phyloP scores from a whole-genome alignment of 2,888 invertebrate genomes.

The Leucophenga maculata region DNA sequence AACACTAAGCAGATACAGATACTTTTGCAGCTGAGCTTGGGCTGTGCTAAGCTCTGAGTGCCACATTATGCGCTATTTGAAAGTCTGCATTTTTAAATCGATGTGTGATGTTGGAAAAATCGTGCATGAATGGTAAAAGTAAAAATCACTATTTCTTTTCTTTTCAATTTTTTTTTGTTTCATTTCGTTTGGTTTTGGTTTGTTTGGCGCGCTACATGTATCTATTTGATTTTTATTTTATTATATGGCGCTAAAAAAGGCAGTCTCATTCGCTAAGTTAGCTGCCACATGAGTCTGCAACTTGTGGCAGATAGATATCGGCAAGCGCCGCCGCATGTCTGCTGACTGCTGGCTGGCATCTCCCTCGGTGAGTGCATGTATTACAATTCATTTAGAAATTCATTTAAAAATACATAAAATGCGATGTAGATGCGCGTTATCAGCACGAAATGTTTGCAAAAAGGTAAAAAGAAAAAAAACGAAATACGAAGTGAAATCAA shows the following conservation, averaged over 20 bases:
- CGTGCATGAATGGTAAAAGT: constrained; percentile 65
- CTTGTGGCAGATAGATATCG: constrained; percentile 56
- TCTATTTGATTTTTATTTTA: constrained; percentile 55
- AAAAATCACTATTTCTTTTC: constrained; percentile 49
- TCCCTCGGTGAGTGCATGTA: constrained; percentile 42
- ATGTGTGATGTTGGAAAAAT: constrained; percentile 50
- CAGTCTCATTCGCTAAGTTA: constrained; percentile 32
- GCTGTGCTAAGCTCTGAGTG: too few species aligned
- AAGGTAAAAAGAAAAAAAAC: constrained; percentile 52
- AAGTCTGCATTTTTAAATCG: constrained; percentile 61
- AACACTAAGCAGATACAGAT: not conserved
- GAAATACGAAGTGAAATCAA: constrained; percentile 1
- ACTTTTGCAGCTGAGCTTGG: too few species aligned
- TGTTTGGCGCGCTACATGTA: constrained; percentile 55
- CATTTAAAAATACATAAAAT: constrained; percentile 58
- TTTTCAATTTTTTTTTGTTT: constrained; percentile 37
- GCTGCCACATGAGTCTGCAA: constrained; percentile 57
- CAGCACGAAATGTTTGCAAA: constrained; percentile 41
- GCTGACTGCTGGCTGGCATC: constrained; percentile 47
- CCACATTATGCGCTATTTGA: constrained; percentile 44
- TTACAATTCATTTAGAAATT: constrained; percentile 66
- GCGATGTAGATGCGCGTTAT: constrained; percentile 32
- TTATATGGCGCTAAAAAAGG: constrained; percentile 20
- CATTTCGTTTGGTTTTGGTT: constrained; percentile 12
- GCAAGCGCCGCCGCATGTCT: constrained; percentile 36